Base-by-base conservation (phyloP, 2,113 vertebrate species). In the Pristiophorus japonicus region DNA sequence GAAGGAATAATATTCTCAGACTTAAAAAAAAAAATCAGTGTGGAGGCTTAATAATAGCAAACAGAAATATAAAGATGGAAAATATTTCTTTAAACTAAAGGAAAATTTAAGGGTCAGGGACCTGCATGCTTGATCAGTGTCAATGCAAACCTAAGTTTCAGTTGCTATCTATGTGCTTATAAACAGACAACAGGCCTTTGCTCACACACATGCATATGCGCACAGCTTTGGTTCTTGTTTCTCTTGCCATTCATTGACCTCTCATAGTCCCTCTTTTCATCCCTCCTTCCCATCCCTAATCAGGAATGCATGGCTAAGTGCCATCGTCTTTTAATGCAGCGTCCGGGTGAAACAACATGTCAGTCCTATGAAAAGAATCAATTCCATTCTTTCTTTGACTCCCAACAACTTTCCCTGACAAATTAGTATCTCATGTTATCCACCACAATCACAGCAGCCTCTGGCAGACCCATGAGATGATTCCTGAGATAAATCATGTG, bases 401-500 rank as follows among this genome's bases (percentile, higher is more conserved):
- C 38, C 93, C 85, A 51, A 96, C 84, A 96, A 95, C 42, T 55
- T 84, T 87, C 95, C 92, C 95, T 96, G 96, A 96, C 96, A 96
- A 96, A 96, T 96, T 96, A 78, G 95, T 51, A 96, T 95, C 94
- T 96, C 96, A 96, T 96, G 93, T 96, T 96, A 96, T 93, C 34
- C 11, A 90, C 95, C 96, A 95, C 38, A 62, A 93, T 95, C 95
- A 96, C 93, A 47, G 88, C 93, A 96, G 96, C 18, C 88, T 96
- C 95, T 96, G 96, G 96, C 78, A 85, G 95, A 93, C 95, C 95
- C 96, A 0, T 47, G 65, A 96, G 95, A 96, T 91, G 93, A 65
- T 96, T 96, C 45, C 95, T 95, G 95, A n/a, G 96, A 96, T 96
- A 96, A 96, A 96, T 96, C 90, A 96, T 95, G 95, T 95, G 94